Conservation (phyloP, 2,888 invertebrate species). For the Hartigia nigra region DNA sequence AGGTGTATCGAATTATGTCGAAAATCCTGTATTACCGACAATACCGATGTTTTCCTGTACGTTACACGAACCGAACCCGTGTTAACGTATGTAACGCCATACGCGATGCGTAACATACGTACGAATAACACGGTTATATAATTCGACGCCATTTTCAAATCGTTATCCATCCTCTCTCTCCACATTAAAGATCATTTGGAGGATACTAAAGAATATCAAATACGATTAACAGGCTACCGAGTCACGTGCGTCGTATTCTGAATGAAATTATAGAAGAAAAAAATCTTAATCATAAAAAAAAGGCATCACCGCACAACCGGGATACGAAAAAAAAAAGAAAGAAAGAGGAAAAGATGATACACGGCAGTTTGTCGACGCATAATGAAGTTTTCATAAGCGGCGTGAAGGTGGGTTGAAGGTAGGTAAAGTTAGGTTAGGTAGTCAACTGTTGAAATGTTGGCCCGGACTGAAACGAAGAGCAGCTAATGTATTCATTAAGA, state of each 20-base stretch:
- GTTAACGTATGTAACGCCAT: background rate
- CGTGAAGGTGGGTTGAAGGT: constrained; percentile 14
- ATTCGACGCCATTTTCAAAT: background rate
- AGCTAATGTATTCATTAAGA: constrained; percentile 24
- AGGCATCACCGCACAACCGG: background rate
- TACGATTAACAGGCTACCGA: background rate
- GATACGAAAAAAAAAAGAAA: no score
- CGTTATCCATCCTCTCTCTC: background rate
- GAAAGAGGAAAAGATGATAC: background rate
- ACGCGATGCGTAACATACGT: background rate
- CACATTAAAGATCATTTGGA: background rate
- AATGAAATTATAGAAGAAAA: background rate
- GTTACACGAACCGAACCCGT: background rate
- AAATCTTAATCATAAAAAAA: background rate
- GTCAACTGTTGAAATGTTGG: constrained; percentile 18
- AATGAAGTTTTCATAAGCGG: constrained; percentile 23
- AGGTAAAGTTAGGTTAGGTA: constrained; percentile 15
- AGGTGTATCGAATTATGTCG: background rate
- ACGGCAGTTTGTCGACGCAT: constrained; percentile 17
- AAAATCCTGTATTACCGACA: background rate
- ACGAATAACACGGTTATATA: background rate
- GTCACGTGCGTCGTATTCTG: background rate
- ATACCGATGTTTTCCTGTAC: background rate
- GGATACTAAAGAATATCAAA: background rate
- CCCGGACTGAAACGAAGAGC: constrained; percentile 18